Percentiles rank a stretch among this genome's conserved stretches.
phyloP scores from a whole-genome alignment of 2,113 vertebrate species.

The Mormyrus iriodes region DNA sequence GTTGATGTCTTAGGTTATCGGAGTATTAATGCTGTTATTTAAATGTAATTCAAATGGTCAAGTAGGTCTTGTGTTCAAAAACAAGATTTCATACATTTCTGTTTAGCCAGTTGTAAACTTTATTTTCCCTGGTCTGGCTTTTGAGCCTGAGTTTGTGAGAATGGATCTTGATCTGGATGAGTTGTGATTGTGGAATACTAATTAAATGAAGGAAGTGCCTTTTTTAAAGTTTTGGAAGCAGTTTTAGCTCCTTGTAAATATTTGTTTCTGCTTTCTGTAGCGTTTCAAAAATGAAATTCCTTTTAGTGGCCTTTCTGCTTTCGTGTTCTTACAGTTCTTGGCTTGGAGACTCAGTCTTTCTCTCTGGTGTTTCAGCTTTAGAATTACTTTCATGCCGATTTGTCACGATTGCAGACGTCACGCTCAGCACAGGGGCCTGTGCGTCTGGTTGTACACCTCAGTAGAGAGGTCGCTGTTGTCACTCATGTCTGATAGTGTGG shows the following conservation, averaged over 20 bases:
- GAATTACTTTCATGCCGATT: not conserved
- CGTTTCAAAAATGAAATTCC: not conserved
- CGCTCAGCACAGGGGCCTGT: not conserved
- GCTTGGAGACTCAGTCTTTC: not conserved
- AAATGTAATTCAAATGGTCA: not conserved
- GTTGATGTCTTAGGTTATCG: not conserved
- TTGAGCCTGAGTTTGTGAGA: not conserved
- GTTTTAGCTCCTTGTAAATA: not conserved
- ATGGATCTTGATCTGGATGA: not conserved
- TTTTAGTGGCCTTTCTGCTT: not conserved
- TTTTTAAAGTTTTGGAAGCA: not conserved
- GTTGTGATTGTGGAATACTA: not conserved
- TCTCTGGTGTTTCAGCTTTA: not conserved
- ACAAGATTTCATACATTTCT: not conserved
- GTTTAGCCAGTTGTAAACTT: not conserved
- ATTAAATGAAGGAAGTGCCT: not conserved
- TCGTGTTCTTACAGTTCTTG: not conserved
- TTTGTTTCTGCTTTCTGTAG: not conserved
- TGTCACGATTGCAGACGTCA: not conserved
- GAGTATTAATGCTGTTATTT: not conserved
- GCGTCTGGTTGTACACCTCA: not conserved
- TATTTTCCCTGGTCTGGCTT: not conserved
- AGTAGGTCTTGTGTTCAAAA: not conserved
- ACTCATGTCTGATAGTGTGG: not conserved
- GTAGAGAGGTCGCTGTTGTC: not conserved